Percentiles rank a stretch among this genome's conserved stretches.
phyloP scores from a whole-genome alignment of 2,797 vertebrate species.

The Sarcoramphus papa region DNA sequence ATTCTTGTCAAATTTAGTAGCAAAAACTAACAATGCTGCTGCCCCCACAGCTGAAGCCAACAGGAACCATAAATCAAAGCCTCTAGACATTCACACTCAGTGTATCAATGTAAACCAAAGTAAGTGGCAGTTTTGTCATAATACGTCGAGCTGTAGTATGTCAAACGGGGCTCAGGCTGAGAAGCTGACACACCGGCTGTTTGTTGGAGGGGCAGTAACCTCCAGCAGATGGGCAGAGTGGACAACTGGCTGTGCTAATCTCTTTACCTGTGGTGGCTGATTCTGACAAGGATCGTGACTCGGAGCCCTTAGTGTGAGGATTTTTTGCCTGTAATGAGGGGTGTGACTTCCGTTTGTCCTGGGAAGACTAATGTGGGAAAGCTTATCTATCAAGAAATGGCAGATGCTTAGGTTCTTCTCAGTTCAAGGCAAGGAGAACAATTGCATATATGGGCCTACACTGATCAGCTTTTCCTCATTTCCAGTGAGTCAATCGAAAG shows the following conservation, averaged over 20 bases:
- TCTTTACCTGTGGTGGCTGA: not conserved
- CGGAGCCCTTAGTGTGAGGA: not conserved
- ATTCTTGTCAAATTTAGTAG: not conserved
- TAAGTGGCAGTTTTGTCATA: not conserved
- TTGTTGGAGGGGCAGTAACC: not conserved
- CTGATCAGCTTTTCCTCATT: not conserved
- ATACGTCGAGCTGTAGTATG: accelerated
- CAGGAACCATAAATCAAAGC: not conserved
- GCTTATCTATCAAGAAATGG: not conserved
- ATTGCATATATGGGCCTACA: accelerated
- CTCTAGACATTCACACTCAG: not conserved
- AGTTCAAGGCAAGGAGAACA: not conserved
- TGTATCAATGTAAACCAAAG: not conserved
- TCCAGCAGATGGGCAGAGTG: not conserved
- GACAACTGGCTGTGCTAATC: not conserved
- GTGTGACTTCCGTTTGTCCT: not conserved
- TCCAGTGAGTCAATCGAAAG: accelerated
- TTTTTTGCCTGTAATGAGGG: not conserved
- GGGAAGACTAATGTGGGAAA: not conserved
- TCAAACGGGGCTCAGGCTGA: not conserved
- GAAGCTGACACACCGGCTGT: not conserved
- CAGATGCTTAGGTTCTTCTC: not conserved
- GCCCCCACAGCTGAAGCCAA: not conserved
- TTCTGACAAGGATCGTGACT: accelerated
- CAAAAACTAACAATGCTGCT: not conserved